Base-by-base conservation (phyloP, 2,797 vertebrate genomes). In the Vipera latastei region DNA sequence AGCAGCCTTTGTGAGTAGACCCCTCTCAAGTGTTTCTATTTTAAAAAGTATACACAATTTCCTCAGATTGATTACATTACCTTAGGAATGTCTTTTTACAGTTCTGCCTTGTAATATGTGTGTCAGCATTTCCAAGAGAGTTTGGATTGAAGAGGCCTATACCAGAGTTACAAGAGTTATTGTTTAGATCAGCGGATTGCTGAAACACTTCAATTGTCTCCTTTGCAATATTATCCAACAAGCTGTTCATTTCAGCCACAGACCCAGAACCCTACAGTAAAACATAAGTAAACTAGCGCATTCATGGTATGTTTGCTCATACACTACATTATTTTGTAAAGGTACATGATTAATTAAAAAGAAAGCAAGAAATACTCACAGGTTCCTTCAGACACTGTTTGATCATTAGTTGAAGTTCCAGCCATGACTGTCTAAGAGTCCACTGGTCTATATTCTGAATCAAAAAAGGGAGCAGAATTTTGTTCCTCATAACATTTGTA, bases 371-470 rank as follows among this genome's bases (percentile, higher is more conserved):
- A 93, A 91, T 96, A 98, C 97, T 98, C 96, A 98, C 98, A 92
- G 97, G 96, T 87, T 98, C 97, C 95, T 98, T 98, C 95, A 96
- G 94, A 94, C 97, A 98, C 93, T 98, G 98, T 89, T 98, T 98
- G 94, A 98, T 97, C 97, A 98, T 97, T 28, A 98, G 85, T 57
- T 98, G 98, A 53, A 98, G 97, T 92, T 98, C 98, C 89, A 98
- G 88, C 97, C 98, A 98, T 13, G 97, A 98, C 89, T 98, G 97
- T 22, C 97, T 95, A 60, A 98, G 95, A 2, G 97, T 98, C 98
- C 98, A 98, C 92, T 98, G 98, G 65, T 98, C 98, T 32, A 98
- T 96, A 92, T 98, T 97, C 98, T 98, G 95, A 56, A 83, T 11
- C 44, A 91, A 95, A 96, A 5, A 25, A 55, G 90, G 38, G 91